Evolutionary conservation across 53 echinoderm and acorn worm genomes (phyloP).

Genomic region (Mesocentrotus franciscanus): DNA sequence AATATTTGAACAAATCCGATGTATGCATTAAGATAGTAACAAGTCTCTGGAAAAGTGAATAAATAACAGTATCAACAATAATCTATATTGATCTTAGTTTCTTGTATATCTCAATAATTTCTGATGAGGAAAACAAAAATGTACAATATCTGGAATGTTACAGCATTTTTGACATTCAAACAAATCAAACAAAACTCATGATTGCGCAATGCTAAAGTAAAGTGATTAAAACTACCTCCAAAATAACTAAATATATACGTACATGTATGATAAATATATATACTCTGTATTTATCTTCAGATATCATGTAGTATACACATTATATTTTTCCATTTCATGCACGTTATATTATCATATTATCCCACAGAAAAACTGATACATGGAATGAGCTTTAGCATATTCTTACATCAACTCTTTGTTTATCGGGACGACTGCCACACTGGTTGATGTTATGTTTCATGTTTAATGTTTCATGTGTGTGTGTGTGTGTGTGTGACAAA

Average conservation of each 20-base stretch:
- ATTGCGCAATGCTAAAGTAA: neutral
- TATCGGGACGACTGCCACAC: no score
- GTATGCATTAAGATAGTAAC: neutral
- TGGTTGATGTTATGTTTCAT: no score
- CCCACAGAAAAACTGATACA: neutral
- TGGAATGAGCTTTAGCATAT: neutral
- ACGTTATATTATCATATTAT: neutral
- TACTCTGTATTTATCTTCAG: neutral
- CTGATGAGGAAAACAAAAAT: neutral
- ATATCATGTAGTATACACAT: neutral
- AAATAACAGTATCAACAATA: neutral
- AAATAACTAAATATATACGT: constrained; percentile 1
- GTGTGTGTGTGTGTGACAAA: no score
- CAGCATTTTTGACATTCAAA: neutral
- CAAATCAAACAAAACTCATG: neutral
- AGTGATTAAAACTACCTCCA: neutral
- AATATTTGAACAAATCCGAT: neutral
- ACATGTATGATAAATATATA: neutral
- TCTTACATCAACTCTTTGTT: neutral
- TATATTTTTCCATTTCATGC: neutral
- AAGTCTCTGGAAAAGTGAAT: neutral
- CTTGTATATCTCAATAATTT: neutral
- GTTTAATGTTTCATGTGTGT: no score
- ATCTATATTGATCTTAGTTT: neutral
- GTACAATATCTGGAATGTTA: constrained; percentile 27